Evolutionary conservation across 2,888 invertebrate genomes (phyloP).

Genomic region (Tetranychus truncatus): DNA sequence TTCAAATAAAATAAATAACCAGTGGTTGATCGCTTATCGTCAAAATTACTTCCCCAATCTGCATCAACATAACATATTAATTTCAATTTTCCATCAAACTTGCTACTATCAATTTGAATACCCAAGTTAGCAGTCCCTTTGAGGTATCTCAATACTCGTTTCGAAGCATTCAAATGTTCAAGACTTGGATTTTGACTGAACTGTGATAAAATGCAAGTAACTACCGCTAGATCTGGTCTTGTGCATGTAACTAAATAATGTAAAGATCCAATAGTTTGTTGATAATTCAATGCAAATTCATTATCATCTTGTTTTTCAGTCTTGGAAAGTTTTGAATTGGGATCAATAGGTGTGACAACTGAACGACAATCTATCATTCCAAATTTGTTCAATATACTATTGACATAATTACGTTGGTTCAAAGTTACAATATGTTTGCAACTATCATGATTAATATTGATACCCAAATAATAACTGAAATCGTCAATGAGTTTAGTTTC

Average conservation of each 20-base stretch:
- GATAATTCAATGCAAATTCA: background rate
- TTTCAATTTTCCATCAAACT: no score
- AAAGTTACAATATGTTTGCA: background rate
- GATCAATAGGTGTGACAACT: slow-evolving; percentile 5
- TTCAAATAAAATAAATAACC: no score
- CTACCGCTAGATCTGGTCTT: no score
- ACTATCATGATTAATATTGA: slow-evolving; percentile 12
- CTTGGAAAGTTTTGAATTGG: background rate
- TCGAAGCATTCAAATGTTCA: no score
- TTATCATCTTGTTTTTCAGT: background rate
- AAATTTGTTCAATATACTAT: slow-evolving; percentile 18
- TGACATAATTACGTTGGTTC: slow-evolving; percentile 11
- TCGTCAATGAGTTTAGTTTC: background rate
- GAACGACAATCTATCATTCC: slow-evolving; percentile 20
- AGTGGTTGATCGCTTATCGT: no score
- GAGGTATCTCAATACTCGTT: no score
- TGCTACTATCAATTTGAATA: no score
- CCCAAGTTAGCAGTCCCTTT: no score
- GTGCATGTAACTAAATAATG: slow-evolving; percentile 12
- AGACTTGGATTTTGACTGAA: no score
- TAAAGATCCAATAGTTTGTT: slow-evolving; percentile 14
- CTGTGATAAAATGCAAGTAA: no score
- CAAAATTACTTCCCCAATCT: no score
- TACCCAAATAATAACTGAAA: slow-evolving; percentile 11
- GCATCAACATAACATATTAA: no score